Evolutionary conservation across 2,113 vertebrate species (phyloP).

Genomic region (Phasianus colchicus): DNA sequence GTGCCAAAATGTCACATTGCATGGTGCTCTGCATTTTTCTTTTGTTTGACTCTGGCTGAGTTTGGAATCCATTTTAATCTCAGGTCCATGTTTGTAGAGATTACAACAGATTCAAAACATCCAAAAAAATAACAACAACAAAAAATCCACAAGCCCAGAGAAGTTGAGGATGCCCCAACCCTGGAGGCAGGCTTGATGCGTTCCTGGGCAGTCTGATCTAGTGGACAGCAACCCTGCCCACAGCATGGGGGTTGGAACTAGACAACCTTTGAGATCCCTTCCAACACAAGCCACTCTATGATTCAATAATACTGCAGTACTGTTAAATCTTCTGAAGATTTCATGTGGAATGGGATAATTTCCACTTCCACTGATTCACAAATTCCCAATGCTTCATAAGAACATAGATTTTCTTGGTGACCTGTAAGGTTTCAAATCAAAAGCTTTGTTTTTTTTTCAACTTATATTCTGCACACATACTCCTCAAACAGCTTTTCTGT

Average conservation of each 20-base stretch:
- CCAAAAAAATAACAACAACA: too few species aligned
- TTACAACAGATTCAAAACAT: not conserved
- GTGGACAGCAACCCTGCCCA: too few species aligned
- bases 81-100: not conserved
- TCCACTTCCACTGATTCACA: rapidly evolving
- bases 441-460: not conserved
- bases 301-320: not conserved
- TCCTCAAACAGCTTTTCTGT: not conserved
- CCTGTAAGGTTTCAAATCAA: not conserved
- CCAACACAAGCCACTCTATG: too few species aligned
- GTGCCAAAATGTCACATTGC: not conserved
- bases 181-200: too few species aligned
- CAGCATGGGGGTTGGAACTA: too few species aligned
- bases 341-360: not conserved
- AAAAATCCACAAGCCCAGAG: too few species aligned
- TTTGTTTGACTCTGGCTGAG: not conserved
- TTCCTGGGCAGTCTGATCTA: too few species aligned
- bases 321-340: not conserved
- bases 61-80: not conserved
- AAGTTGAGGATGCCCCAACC: too few species aligned
- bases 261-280: too few species aligned
- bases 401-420: not conserved
- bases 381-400: not conserved
- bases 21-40: not conserved
- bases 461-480: not conserved